Conservation (phyloP, 2,797 vertebrate species). For the Macrochelys suwanniensis region DNA sequence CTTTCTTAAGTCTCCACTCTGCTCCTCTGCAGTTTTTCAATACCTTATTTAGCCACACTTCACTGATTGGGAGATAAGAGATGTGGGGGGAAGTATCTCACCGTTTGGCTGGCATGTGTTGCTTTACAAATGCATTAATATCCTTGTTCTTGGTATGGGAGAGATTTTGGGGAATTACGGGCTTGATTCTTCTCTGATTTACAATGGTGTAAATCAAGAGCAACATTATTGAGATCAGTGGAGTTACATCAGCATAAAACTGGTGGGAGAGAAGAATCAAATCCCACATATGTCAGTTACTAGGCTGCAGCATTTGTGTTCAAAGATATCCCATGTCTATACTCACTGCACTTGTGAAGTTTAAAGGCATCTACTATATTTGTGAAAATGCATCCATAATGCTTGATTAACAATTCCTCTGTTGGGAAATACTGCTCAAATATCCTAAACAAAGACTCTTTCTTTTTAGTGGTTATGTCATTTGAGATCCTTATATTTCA, state of each 20-base stretch:
- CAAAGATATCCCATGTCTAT: not conserved
- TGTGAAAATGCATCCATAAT: not conserved
- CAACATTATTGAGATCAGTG: not conserved
- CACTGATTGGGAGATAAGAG: constrained; percentile 54
- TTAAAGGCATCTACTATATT: not conserved
- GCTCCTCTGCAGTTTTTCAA: constrained; percentile 66
- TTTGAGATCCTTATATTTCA: constrained; percentile 8
- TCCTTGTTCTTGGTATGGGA: not conserved
- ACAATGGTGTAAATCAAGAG: not conserved
- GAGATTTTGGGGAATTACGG: not conserved
- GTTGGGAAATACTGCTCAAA: not conserved
- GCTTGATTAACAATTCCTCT: not conserved
- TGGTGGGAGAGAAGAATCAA: not conserved
- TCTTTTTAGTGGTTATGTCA: not conserved
- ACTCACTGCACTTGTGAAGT: not conserved
- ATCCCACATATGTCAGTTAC: not conserved
- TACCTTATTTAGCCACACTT: constrained; percentile 73
- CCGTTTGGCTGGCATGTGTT: constrained; percentile 18
- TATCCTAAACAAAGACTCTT: not conserved
- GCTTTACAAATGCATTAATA: constrained; percentile 17
- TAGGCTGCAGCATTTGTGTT: not conserved
- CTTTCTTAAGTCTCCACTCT: constrained; percentile 78
- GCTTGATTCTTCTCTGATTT: not conserved
- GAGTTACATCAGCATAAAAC: not conserved
- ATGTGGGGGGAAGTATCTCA: constrained; percentile 53